Evolutionary conservation across 2,888 invertebrate species (phyloP), one percentile per base, ranked within the genome.

Genomic region (Philereme transversata): DNA sequence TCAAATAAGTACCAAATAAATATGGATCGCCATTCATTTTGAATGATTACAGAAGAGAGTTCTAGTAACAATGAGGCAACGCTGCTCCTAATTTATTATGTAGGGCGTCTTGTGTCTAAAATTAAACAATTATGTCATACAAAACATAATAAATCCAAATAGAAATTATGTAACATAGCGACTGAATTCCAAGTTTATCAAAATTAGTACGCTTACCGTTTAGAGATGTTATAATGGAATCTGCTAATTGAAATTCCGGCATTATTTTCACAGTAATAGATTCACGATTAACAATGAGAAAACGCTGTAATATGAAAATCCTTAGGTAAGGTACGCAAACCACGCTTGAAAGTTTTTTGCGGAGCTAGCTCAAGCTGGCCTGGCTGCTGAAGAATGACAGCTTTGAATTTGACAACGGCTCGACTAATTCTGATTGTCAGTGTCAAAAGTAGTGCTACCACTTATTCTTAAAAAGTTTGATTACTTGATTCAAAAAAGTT

Each of bases 111-210:
- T 64, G 77, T 66, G 78, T 83, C 91, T 92, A 91, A 87, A 92
- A 92, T 88, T 90, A 87, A 85, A 87, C 79, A 82, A 82, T 82
- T 77, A 75, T 84, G 85, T 88, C 87, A 90, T 76, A 79, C 73
- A 77, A 77, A 77, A 77, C 74, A 76, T 75, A 75, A 78, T 78
- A 79, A 81, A 79, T 79, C 69, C 77, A 84, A 84, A 86, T 75
- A 79, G 74, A 77, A 87, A 88, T 92, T 90, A 92, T 90, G 83
- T 92, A 92, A 92, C 53, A 59, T 65, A 64, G 68, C 54, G 56
- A 55, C 52, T 68, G 5, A 46, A 44, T 40, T 71, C 75, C 55
- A 54, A 48, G 36, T 38, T 55, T 57, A 40, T 64, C 56, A 62
- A 67, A 52, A 55, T 60, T 41, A 59, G 61, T 64, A 61, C 57